Percentiles rank a stretch among this genome's conserved stretches.
Conservation (phyloP, 2,113 vertebrate species). For the Podarcis muralis region DNA sequence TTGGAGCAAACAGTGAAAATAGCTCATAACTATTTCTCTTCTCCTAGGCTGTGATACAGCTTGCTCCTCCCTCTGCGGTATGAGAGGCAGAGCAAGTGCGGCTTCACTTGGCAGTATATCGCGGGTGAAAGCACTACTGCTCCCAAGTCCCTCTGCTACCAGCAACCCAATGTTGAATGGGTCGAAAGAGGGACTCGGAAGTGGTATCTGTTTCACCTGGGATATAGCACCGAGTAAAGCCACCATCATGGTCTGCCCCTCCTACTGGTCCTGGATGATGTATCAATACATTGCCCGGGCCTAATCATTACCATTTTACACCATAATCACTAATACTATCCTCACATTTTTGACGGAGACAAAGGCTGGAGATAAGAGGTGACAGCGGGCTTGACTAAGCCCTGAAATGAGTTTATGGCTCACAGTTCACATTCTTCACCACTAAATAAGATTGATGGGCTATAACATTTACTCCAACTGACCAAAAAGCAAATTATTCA, state of each 20-base stretch:
- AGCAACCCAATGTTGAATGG: too few species aligned
- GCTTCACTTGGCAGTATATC: too few species aligned
- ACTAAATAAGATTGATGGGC: neutral
- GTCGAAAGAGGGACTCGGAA: too few species aligned
- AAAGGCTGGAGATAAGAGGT: neutral
- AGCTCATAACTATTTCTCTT: neutral
- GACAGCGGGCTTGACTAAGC: neutral
- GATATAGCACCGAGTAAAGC: neutral
- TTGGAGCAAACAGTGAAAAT: too few species aligned
- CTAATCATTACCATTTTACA: too few species aligned
- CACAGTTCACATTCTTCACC: neutral
- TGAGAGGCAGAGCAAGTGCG: too few species aligned
- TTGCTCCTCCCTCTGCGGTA: too few species aligned
- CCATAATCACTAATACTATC: neutral
- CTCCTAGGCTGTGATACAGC: neutral
- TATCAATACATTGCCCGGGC: too few species aligned
- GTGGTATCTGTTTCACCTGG: too few species aligned
- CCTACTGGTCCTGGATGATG: too few species aligned
- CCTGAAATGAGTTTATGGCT: neutral
- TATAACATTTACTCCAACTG: neutral
- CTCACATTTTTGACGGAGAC: neutral
- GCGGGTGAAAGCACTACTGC: too few species aligned
- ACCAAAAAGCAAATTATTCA: neutral
- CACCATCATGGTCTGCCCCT: neutral
- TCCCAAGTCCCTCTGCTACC: too few species aligned